Conservation (phyloP, 2,797 vertebrate species). For the Phyllotis vaccarum region DNA sequence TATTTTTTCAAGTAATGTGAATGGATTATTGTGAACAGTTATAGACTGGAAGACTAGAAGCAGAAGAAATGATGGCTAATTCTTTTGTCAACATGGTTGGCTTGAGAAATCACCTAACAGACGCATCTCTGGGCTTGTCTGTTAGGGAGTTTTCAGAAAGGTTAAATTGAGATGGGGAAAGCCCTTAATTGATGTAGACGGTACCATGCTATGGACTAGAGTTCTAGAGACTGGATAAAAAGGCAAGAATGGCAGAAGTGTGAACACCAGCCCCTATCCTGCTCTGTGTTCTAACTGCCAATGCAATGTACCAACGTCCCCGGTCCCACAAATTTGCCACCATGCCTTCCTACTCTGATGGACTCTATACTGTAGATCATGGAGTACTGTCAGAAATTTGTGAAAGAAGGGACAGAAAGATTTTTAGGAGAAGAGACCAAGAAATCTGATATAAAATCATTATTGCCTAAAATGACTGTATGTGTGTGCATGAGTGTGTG, state of each 20-base stretch:
- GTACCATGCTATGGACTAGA: not conserved
- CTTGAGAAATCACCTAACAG: not conserved
- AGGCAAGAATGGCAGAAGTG: too few relatives aligned
- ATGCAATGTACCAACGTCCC: too few relatives aligned
- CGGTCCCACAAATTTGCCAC: not conserved
- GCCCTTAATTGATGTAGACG: too few relatives aligned
- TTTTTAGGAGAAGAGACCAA: not conserved
- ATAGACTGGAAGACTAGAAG: not conserved
- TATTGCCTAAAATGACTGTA: not conserved
- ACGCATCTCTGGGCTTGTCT: too few relatives aligned
- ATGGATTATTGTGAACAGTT: not conserved
- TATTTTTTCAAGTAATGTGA: not conserved
- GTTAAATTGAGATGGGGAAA: not conserved
- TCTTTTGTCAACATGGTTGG: not conserved
- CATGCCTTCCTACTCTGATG: not conserved
- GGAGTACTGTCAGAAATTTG: not conserved
- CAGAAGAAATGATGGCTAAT: not conserved
- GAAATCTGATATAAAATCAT: not conserved
- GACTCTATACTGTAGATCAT: not conserved
- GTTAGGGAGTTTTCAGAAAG: not conserved
- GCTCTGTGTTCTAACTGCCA: not conserved
- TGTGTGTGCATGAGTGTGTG: accelerated
- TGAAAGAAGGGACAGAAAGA: not conserved
- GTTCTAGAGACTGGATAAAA: not conserved
- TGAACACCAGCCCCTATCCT: not conserved